phyloP scores from a whole-genome alignment of 2,888 invertebrate genomes.

The Cheilosia vulpina region DNA sequence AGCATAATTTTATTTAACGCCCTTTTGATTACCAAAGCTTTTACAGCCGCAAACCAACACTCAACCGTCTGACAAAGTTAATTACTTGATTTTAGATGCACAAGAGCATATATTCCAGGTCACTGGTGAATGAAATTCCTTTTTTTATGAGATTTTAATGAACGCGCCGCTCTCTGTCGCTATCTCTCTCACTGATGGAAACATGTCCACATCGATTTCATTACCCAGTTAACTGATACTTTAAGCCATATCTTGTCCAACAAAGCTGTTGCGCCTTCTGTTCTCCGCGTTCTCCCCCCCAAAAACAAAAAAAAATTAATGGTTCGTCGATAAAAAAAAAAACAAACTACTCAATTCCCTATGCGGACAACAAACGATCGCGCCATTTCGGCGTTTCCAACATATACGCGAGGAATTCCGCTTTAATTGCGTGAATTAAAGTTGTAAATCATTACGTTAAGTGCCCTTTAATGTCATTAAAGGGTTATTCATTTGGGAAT shows the following conservation, averaged over 20 bases:
- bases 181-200: slow-evolving; percentile 27
- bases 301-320: slow-evolving; percentile 6
- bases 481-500: slow-evolving; percentile 79
- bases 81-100: slow-evolving; percentile 49
- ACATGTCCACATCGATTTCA: slow-evolving; percentile 42
- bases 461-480: slow-evolving; percentile 82
- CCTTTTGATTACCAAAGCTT: slow-evolving; percentile 14
- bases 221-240: slow-evolving; percentile 63
- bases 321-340: slow-evolving; percentile 1
- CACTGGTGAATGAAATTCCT: slow-evolving; percentile 20
- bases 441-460: slow-evolving; percentile 83
- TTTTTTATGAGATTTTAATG: slow-evolving; percentile 14
- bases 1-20: not conserved
- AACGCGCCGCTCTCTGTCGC: not conserved
- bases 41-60: not conserved
- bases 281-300: not conserved
- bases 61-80: not conserved
- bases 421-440: slow-evolving; percentile 82
- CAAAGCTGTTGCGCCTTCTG: slow-evolving; percentile 51
- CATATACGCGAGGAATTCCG: slow-evolving; percentile 76
- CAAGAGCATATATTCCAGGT: slow-evolving; percentile 16
- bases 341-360: not conserved
- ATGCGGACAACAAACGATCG: slow-evolving; percentile 17
- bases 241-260: slow-evolving; percentile 48
- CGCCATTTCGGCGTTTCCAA: slow-evolving; percentile 19